Base-by-base conservation (phyloP, 2,113 vertebrate genomes). In the Pelobates fuscus region DNA sequence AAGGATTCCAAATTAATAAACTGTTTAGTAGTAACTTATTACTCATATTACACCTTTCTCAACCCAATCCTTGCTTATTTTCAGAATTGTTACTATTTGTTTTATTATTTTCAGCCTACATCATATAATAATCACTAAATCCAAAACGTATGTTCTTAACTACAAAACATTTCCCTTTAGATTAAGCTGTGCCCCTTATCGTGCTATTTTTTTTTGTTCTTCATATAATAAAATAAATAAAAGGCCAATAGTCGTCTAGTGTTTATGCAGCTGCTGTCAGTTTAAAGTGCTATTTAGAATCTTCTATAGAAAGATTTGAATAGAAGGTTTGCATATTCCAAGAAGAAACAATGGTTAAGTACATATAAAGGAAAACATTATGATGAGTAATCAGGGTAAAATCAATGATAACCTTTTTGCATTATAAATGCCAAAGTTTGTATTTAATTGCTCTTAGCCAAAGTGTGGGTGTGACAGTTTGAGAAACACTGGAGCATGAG, bases 311-410 rank as follows among this genome's bases (percentile, higher is more conserved):
- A 78, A 86, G 82, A 75, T 80, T 71, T 77, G 77, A 72, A 80
- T 84, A 82, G 85, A 81, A 83, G 80, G 81, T 83, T 85, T 82
- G 79, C 81, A 71, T 87, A 85, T 87, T 87, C 52, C 49, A 86
- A 86, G 85, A 83, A 89, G 82, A 81, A 77, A 0, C 84, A 84
- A 26, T 81, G 86, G 84, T 88, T 80, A 80, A 88, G 83, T 80
- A 79, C 79, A 81, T 79, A 41, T 55, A 69, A 82, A 81, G 82
- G 80, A 78, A 83, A 77, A 77, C 83, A 79, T 83, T 81, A 61
- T 77, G 83, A 82, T 85, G 87, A 85, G 85, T 86, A 82, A 91
- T 86, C 83, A 75, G 83, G 82, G 61, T 74, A 73, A 79, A 88
- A 87, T 89, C 86, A 84, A 80, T 82, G 83, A 81, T 79, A 79